Evolutionary conservation across 2,113 vertebrate species (phyloP).

Genomic region (Tetrax tetrax): DNA sequence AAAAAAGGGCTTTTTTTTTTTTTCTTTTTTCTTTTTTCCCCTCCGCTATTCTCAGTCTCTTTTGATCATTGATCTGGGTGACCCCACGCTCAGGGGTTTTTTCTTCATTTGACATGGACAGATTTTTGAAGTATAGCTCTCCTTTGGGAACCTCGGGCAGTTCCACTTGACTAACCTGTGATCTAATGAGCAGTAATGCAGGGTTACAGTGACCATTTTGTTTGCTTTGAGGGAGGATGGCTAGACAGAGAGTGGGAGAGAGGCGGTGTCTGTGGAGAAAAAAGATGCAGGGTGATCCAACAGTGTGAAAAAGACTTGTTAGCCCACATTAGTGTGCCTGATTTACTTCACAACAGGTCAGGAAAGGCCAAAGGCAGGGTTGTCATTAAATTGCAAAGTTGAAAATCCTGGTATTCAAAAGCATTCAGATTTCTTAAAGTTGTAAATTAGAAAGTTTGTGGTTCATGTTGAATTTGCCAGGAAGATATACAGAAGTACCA

Average conservation of each 20-base stretch:
- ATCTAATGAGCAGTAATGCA: slow-evolving; percentile 83
- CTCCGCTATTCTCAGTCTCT: slow-evolving; percentile 74
- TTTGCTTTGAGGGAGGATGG: slow-evolving; percentile 76
- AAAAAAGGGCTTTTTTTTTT: slow-evolving; percentile 15
- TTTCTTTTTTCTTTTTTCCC: slow-evolving; percentile 45
- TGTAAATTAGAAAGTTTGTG: slow-evolving; percentile 66
- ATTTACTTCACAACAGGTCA: slow-evolving; percentile 80
- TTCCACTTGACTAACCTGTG: slow-evolving; percentile 86
- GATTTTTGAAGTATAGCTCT: slow-evolving; percentile 85
- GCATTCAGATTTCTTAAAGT: slow-evolving; percentile 64
- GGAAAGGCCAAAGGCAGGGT: slow-evolving; percentile 72
- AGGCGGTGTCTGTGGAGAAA: slow-evolving; percentile 69
- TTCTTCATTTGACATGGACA: slow-evolving; percentile 89
- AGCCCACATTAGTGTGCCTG: slow-evolving; percentile 80
- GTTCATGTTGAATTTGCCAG: slow-evolving; percentile 51
- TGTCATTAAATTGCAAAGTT: slow-evolving; percentile 76
- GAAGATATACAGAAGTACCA: not conserved
- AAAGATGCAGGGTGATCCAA: slow-evolving; percentile 73
- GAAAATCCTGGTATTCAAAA: slow-evolving; percentile 72
- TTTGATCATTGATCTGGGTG: slow-evolving; percentile 96
- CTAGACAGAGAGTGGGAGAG: slow-evolving; percentile 76
- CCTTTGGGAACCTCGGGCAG: slow-evolving; percentile 78
- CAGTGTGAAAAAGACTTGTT: slow-evolving; percentile 79
- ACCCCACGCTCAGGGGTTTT: slow-evolving; percentile 84
- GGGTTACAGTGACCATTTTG: slow-evolving; percentile 81